Evolutionary conservation across 2,113 vertebrate genomes (phyloP).

Genomic region (Thomomys bottae): DNA sequence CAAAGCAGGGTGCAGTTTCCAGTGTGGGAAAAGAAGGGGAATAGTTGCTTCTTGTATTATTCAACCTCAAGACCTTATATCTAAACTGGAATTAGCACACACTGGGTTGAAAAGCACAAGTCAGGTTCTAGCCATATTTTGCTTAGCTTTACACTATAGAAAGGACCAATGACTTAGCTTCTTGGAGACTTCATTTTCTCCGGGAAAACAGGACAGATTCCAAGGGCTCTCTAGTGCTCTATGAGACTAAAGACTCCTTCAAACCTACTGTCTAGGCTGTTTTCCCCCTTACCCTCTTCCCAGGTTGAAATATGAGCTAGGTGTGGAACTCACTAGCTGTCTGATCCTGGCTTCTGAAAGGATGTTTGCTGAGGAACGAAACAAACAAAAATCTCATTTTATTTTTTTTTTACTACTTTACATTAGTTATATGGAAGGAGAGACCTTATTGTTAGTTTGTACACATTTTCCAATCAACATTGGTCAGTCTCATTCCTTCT

Average conservation of each 20-base stretch:
- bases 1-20: background rate
- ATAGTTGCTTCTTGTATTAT: background rate
- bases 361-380: background rate
- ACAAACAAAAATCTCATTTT: background rate
- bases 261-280: background rate
- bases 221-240: background rate
- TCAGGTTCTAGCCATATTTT: background rate
- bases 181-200: slow-evolving; percentile 5
- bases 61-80: background rate
- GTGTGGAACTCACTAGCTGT: background rate
- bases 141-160: background rate
- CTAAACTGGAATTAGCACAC: background rate
- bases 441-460: no score
- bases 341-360: background rate
- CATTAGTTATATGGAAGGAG: background rate
- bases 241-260: background rate
- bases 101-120: background rate
- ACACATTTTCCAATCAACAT: no score
- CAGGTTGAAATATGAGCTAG: no score
- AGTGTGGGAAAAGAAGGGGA: no score
- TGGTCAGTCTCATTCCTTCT: no score
- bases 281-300: background rate
- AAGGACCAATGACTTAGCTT: background rate
- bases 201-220: background rate
- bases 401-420: no score